Conservation (phyloP, 1,140 invertebrate genomes). For the Manduca sexta region DNA sequence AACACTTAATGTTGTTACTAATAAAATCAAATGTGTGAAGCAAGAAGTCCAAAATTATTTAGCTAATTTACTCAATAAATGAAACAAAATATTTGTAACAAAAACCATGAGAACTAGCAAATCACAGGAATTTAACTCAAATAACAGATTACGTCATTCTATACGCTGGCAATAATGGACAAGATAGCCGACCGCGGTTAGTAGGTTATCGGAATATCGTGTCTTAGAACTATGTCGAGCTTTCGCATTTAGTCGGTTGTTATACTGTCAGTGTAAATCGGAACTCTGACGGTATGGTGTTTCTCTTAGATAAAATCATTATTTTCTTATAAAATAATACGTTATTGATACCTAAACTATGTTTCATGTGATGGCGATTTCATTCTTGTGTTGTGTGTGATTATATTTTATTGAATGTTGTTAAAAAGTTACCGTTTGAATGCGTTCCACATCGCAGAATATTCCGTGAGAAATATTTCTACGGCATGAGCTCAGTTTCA, state of each 20-base stretch:
- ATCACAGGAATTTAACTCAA: background rate
- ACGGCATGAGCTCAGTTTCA: too few relatives aligned
- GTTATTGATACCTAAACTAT: background rate
- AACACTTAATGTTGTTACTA: too few relatives aligned
- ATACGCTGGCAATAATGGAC: conserved; percentile 41
- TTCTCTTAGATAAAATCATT: conserved; percentile 8
- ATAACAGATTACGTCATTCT: conserved; percentile 40
- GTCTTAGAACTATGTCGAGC: conserved; percentile 1
- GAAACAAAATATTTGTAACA: too few relatives aligned
- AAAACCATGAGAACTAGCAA: too few relatives aligned
- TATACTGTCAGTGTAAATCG: conserved; percentile 36
- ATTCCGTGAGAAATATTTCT: conserved; percentile 4
- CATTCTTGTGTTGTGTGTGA: conserved; percentile 29
- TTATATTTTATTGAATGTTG: conserved; percentile 2
- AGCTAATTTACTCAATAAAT: too few relatives aligned
- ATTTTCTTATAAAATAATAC: conserved; percentile 1
- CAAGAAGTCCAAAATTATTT: too few relatives aligned
- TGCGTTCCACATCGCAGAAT: conserved; percentile 1
- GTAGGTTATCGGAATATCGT: conserved; percentile 12
- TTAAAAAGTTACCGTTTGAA: background rate
- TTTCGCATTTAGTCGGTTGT: conserved; percentile 16
- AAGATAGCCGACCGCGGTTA: conserved; percentile 27
- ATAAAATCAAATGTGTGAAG: too few relatives aligned
- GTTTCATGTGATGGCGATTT: conserved; percentile 7
- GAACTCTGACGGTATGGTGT: conserved; percentile 34